A percentile compares a stretch with the other conserved stretches of the same genome.
Evolutionary conservation across 2,113 vertebrate species (phyloP).

Genomic region (Neoarius graeffei): DNA sequence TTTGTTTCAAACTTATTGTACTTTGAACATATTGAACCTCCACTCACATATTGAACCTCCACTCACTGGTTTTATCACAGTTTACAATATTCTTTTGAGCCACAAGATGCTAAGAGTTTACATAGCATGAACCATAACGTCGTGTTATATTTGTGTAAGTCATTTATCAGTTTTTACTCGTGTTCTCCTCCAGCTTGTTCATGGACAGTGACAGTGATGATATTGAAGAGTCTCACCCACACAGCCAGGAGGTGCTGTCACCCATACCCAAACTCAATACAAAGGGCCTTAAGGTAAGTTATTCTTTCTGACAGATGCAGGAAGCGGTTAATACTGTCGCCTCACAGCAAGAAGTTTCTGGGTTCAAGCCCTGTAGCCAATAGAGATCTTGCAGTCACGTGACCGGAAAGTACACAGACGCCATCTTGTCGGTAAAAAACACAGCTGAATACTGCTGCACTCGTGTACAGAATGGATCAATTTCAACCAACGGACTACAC

Average conservation of each 20-base stretch:
- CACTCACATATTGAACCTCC: not conserved
- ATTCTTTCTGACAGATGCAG: no score
- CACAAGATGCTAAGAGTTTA: not conserved
- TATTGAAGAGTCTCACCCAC: not conserved
- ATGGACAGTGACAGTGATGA: not conserved
- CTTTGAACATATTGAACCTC: not conserved
- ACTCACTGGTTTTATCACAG: not conserved
- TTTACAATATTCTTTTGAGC: not conserved
- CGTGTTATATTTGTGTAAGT: not conserved
- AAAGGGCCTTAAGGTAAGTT: not conserved
- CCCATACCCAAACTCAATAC: not conserved
- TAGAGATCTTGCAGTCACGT: no score
- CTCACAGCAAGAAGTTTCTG: no score
- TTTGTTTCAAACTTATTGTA: not conserved
- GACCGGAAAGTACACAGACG: no score
- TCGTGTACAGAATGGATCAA: no score
- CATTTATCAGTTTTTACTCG: not conserved
- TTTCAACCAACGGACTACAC: no score
- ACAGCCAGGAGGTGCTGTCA: not conserved
- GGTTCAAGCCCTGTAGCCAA: no score
- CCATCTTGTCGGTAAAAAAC: no score
- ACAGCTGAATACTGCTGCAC: no score
- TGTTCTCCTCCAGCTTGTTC: not conserved
- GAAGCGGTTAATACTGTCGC: no score
- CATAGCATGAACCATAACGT: not conserved